These are phyloP conservation scores for Scotopteryx bipunctaria DNA, from an alignment of 2,888 invertebrate species.

Conservation along the genomic window DNA sequence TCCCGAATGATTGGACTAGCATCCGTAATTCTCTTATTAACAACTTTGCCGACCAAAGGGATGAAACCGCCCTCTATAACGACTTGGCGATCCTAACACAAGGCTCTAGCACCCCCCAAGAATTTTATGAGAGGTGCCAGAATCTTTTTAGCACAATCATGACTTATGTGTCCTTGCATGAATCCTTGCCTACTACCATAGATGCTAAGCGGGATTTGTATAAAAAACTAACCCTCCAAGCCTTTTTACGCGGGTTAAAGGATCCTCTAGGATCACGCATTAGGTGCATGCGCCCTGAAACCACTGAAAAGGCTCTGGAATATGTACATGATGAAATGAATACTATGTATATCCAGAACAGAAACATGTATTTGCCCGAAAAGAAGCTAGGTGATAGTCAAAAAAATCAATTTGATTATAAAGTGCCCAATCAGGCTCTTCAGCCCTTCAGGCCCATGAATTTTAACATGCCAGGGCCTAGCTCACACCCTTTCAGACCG, in stretches of 20 bases:
- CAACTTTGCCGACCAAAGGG: conserved; percentile 38
- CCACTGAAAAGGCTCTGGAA: conserved; percentile 37
- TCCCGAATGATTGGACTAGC: conserved; percentile 35
- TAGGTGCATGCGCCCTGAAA: conserved; percentile 39
- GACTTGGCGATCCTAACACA: conserved; percentile 34
- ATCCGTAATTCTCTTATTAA: conserved; percentile 36
- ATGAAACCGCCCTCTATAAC: conserved; percentile 37
- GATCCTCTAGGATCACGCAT: conserved; percentile 40
- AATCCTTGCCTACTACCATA: conserved; percentile 28
- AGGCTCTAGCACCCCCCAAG: conserved; percentile 32
- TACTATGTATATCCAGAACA: conserved; percentile 33
- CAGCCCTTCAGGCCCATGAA: too few species aligned
- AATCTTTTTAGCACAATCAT: conserved; percentile 39
- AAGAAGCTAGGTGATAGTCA: too few species aligned
- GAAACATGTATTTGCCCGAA: conserved; percentile 11
- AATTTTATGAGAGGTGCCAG: conserved; percentile 38
- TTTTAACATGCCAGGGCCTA: too few species aligned
- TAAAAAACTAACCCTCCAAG: conserved; percentile 36
- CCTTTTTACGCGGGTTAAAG: conserved; percentile 34
- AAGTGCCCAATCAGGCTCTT: background rate
- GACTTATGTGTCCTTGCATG: conserved; percentile 35
- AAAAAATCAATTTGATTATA: too few species aligned
- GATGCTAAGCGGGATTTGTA: conserved; percentile 33
- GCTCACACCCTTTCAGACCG: too few species aligned
- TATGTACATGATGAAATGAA: conserved; percentile 39